Base-by-base conservation (phyloP, 2,113 vertebrate genomes). In the Lontra canadensis region DNA sequence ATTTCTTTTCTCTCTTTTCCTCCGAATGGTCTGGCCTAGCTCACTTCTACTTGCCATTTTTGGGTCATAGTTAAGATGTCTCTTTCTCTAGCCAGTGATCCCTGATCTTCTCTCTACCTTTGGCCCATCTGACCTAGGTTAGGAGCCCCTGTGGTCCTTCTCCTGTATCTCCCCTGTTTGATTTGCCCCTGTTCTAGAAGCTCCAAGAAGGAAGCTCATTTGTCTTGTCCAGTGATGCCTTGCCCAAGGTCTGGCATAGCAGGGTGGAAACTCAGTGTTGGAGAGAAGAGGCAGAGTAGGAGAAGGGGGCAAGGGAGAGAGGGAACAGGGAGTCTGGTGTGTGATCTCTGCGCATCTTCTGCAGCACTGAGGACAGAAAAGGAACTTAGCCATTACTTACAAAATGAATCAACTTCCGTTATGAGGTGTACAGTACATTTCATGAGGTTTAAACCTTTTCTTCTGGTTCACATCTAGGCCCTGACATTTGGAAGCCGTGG, bases 401-500 rank as follows among this genome's bases (percentile, higher is more conserved):
- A 44, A n/a, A 79, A 34, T 42, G 31, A 79, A 10, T 83, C n/a
- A 52, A 80, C 36, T 80, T 85, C 1, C 25, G 29, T 47, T 26
- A 31, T 26, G 57, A 88, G 59, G n/a, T 61, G 21, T 52, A 39
- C n/a, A 21, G 8, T 31, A 34, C 3, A 34, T 83, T 71, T 88
- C 31, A 85, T 88, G 21, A 34, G 23, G 74, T 81, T 95, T 59
- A 26, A 74, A 76, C 20, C 12, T 93, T 85, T 84, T 73, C 67
- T 89, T 92, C 61, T 47, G 65, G 44, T 94, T 61, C 65, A 89
- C 14, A 87, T 94, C 76, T 90, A 84, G 81, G 63, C 34, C 76
- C 67, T 86, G 82, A 82, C 36, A 15, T 65, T 52, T 86, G 47
- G 57, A 61, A 92, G 47, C 65, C 49, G 25, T 31, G 39, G 36